Evolutionary conservation across 2,113 vertebrate species (phyloP), one percentile per base, ranked within the genome.

Genomic region (Condylura cristata): DNA sequence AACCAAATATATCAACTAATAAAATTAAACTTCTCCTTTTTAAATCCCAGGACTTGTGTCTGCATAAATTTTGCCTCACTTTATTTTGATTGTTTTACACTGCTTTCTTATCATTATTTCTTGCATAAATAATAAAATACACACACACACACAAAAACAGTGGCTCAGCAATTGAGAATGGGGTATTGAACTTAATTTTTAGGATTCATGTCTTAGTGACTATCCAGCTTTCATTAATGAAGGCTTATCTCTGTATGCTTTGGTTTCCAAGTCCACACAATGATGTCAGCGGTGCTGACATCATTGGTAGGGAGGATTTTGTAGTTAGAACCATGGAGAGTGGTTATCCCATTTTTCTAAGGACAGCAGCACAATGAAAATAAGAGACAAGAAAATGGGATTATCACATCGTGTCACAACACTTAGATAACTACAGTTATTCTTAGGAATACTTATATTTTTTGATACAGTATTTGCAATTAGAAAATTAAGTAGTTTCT

Each of bases 321-420:
- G 65, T 66, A 17, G 76, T 4, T 72, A 20, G 53, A 56, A 56
- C 51, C 18, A 1, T 56, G 53, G 20, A 56, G 53, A 22, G 17
- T 56, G 53, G 20, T 56, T 8, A 56, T 56, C 18, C 20, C 53
- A 56, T 24, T 88, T 93, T 74, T 65, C 16, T 95, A 30, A 90
- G 7, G 8, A 71, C 0, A 10, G 4, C 41, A 30, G 17, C 2
- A 66, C 3, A 66, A 3, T 81, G 4, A 88, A 87, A 84, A 74
- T 37, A 86, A 63, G 63, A 86, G 14, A 74, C 8, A 24, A 41
- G 1, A 2, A 53, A 13, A 34, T 28, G 9, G 14, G 44, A 30
- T 3, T 1, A 9, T 63, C 9, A 37, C 4, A 48, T 56, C 9
- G 4, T 10, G 0, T 72, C 14, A 1, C 0, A 51, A 41, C 6